phyloP scores from a whole-genome alignment of 2,797 vertebrate genomes.

The Pseudomugil gertrudae region DNA sequence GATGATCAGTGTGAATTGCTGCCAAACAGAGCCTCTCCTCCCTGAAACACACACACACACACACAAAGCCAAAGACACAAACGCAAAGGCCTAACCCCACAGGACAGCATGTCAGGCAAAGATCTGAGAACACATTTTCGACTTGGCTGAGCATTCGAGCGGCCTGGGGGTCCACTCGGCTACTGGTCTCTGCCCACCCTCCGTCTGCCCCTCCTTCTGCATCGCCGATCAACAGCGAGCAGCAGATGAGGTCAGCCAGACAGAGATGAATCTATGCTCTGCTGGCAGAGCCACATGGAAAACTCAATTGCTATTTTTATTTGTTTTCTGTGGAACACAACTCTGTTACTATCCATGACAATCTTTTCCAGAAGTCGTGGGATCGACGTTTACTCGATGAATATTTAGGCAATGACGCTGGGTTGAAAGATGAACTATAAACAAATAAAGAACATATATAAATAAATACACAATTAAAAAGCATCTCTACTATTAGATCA shows the following conservation, averaged over 20 bases:
- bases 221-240: conserved; percentile 58
- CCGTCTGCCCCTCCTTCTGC: conserved; percentile 66
- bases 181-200: conserved; percentile 75
- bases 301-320: conserved; percentile 64
- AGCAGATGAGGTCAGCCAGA: conserved; percentile 64
- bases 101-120: conserved; percentile 80
- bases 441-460: not conserved
- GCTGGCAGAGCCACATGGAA: conserved; percentile 56
- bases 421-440: conserved; percentile 4
- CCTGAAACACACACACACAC: conserved; percentile 40
- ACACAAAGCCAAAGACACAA: conserved; percentile 36
- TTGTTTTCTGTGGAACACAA: conserved; percentile 32
- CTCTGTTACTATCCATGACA: conserved; percentile 4
- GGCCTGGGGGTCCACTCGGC: conserved; percentile 70
- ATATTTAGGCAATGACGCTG: conserved; percentile 13
- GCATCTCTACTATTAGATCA: not conserved
- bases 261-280: conserved; percentile 72
- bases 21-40: conserved; percentile 55
- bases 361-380: conserved; percentile 21
- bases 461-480: not conserved
- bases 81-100: conserved; percentile 53
- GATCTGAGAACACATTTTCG: conserved; percentile 85
- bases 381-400: conserved; percentile 25
- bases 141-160: conserved; percentile 84
- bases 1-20: conserved; percentile 69